Percentiles rank a stretch among this genome's conserved stretches.
phyloP scores from a whole-genome alignment of 2,888 invertebrate species.

The Tetragonisca angustula region DNA sequence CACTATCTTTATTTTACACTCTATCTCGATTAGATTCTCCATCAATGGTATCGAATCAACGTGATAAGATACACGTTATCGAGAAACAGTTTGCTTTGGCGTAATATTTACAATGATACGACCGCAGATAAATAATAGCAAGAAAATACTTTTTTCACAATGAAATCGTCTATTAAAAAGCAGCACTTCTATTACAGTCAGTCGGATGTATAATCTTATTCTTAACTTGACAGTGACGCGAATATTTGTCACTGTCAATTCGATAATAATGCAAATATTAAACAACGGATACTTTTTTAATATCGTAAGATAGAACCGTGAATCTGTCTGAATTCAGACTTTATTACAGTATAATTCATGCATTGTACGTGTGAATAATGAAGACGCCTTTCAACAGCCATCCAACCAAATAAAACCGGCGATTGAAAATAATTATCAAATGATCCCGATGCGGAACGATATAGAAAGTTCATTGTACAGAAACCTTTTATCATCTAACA shows the following conservation, averaged over 20 bases:
- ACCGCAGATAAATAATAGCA: slow-evolving; percentile 41
- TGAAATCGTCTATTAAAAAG: not conserved
- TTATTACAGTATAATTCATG: slow-evolving; percentile 63
- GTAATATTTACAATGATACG: slow-evolving; percentile 38
- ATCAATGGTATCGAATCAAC: slow-evolving; percentile 51
- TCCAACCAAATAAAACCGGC: slow-evolving; percentile 57
- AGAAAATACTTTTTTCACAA: not conserved
- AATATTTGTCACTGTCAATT: not conserved
- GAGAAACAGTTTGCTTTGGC: slow-evolving; percentile 31
- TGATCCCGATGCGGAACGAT: slow-evolving; percentile 61
- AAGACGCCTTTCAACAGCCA: slow-evolving; percentile 61
- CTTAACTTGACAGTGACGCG: not conserved
- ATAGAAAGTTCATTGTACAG: slow-evolving; percentile 66
- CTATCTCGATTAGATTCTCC: slow-evolving; percentile 55
- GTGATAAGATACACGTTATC: slow-evolving; percentile 67
- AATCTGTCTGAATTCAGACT: slow-evolving; percentile 56
- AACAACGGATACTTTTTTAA: not conserved
- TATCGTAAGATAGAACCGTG: slow-evolving; percentile 32
- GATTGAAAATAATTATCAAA: slow-evolving; percentile 69
- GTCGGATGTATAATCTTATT: not conserved
- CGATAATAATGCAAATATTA: not conserved
- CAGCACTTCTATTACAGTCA: not conserved
- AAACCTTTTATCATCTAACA: slow-evolving; percentile 51
- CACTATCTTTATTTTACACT: slow-evolving; percentile 32
- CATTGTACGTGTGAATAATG: slow-evolving; percentile 65